Percentiles rank a stretch among this genome's conserved stretches.
phyloP scores from a whole-genome alignment of 2,888 invertebrate genomes.

The Biston stratarius region DNA sequence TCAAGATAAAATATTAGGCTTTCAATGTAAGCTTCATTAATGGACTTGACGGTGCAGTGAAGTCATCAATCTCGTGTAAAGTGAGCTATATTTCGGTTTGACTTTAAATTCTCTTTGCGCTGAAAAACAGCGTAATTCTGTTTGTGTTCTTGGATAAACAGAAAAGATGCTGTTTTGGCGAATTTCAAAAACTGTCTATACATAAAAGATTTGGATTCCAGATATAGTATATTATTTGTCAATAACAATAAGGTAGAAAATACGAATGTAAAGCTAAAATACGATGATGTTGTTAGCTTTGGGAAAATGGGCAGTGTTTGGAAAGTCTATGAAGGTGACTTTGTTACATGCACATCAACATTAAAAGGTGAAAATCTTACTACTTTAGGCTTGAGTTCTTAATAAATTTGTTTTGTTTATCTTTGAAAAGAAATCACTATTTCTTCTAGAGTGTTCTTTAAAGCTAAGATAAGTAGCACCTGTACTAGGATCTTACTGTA shows the following conservation, averaged over 20 bases:
- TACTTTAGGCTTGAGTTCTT: too few relatives aligned
- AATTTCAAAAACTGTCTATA: conserved; percentile 68
- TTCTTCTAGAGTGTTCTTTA: too few relatives aligned
- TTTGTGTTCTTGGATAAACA: conserved; percentile 86
- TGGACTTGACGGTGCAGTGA: conserved; percentile 46
- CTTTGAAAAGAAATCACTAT: too few relatives aligned
- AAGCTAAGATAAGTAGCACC: too few relatives aligned
- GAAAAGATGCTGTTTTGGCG: conserved; percentile 89
- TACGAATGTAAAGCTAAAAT: conserved; percentile 74
- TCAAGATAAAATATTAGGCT: conserved; percentile 64
- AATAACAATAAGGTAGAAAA: conserved; percentile 82
- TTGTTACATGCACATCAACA: conserved; percentile 89
- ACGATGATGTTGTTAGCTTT: conserved; percentile 89
- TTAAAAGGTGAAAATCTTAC: conserved; percentile 84
- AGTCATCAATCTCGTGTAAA: conserved; percentile 27
- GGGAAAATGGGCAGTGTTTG: conserved; percentile 89
- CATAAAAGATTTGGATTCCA: conserved; percentile 88
- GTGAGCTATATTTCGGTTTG: conserved; percentile 26
- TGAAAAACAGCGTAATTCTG: conserved; percentile 7
- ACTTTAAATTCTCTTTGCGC: conserved; percentile 21
- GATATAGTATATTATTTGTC: conserved; percentile 91
- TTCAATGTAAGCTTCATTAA: conserved; percentile 54
- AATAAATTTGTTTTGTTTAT: too few relatives aligned
- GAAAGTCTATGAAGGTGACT: conserved; percentile 78
- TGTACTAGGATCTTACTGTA: too few relatives aligned